These are phyloP conservation scores for Poecilus cupreus DNA, from an alignment of 2,888 invertebrate species.

Conservation along the genomic window DNA sequence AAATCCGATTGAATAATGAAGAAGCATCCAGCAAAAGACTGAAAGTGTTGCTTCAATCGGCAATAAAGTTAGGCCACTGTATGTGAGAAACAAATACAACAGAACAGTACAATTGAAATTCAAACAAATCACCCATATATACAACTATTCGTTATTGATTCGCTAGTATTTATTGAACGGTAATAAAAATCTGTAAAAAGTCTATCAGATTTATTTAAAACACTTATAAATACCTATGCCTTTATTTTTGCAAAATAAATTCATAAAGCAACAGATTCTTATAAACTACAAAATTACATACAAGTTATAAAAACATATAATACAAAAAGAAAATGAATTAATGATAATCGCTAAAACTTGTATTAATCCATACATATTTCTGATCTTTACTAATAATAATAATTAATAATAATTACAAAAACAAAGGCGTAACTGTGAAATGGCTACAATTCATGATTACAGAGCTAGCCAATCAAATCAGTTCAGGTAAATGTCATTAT, in stretches of 20 bases:
- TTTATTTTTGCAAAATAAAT: constrained; percentile 57
- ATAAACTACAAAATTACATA: constrained; percentile 53
- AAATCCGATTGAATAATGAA: not conserved
- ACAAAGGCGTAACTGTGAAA: constrained; percentile 53
- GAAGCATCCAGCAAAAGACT: constrained; percentile 2
- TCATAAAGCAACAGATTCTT: constrained; percentile 56
- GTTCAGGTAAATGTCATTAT: constrained; percentile 40
- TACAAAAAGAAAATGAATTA: constrained; percentile 44
- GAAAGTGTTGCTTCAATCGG: constrained; percentile 31
- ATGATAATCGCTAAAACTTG: constrained; percentile 22
- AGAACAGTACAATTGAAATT: constrained; percentile 37
- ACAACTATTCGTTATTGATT: constrained; percentile 49
- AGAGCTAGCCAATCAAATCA: constrained; percentile 8
- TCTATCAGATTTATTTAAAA: constrained; percentile 56
- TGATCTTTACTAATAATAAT: constrained; percentile 35
- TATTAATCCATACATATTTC: constrained; percentile 8
- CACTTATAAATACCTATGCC: constrained; percentile 59
- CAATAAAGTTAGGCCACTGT: constrained; percentile 54
- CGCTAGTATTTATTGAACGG: constrained; percentile 42
- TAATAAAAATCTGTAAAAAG: constrained; percentile 50
- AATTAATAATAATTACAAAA: constrained; percentile 54
- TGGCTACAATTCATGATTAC: constrained; percentile 30
- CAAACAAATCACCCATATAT: constrained; percentile 36
- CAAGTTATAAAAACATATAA: constrained; percentile 55
- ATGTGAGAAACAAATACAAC: constrained; percentile 34